A percentile compares a stretch with the other conserved stretches of the same genome.
phyloP scores from a whole-genome alignment of 2,113 vertebrate genomes.

The Ameiurus melas region DNA sequence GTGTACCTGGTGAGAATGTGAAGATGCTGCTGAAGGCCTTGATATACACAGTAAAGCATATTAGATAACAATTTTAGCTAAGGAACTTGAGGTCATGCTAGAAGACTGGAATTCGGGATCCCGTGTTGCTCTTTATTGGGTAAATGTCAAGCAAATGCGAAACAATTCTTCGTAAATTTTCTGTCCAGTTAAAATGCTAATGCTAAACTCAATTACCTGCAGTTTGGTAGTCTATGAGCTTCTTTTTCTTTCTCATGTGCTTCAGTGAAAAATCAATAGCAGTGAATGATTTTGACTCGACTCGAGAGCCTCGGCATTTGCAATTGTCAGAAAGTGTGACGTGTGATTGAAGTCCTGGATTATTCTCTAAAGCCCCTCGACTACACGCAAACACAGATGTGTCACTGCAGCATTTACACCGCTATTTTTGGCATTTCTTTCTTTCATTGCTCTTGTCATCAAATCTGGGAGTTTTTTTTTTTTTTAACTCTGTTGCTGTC shows the following conservation, averaged over 20 bases:
- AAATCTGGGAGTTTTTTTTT: background rate
- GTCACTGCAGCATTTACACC: background rate
- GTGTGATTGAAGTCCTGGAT: constrained; percentile 5
- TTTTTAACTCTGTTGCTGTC: background rate
- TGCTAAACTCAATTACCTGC: background rate
- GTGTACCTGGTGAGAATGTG: background rate
- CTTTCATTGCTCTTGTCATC: background rate
- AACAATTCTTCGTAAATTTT: background rate
- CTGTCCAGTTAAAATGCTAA: background rate
- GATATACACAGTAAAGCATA: background rate
- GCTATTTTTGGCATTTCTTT: constrained; percentile 1
- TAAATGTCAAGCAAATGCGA: background rate
- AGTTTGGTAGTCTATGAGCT: background rate
- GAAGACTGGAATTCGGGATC: background rate
- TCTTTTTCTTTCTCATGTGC: background rate
- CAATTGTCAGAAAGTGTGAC: constrained; percentile 25
- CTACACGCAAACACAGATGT: constrained; percentile 22
- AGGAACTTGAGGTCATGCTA: background rate
- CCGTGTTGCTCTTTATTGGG: background rate
- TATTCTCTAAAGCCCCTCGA: constrained; percentile 21
- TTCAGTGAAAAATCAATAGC: constrained; percentile 15
- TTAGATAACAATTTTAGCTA: background rate
- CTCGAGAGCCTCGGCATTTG: background rate
- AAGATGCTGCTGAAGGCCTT: background rate
- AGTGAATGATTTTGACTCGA: background rate